These are phyloP conservation scores for Phymastichus coffea DNA, from an alignment of 1,140 invertebrate genomes.

Conservation along the genomic window DNA sequence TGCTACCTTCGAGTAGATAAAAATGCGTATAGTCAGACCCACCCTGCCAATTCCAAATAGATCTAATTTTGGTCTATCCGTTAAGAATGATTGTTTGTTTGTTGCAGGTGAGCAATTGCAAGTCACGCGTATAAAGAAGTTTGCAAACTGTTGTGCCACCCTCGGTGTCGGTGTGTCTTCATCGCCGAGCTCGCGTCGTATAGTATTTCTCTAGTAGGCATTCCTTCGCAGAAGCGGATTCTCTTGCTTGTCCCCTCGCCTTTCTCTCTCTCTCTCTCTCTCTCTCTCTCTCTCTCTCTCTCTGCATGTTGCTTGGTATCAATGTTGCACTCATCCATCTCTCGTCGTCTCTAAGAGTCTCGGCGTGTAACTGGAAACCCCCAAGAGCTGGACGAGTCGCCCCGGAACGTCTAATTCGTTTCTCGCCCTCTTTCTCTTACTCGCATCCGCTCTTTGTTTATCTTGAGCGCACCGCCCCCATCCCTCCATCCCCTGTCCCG, in stretches of 20 bases:
- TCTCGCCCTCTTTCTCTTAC: slow-evolving; percentile 29
- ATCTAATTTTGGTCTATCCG: too few relatives aligned
- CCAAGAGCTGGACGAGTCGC: slow-evolving; percentile 14
- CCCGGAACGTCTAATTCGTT: slow-evolving; percentile 47
- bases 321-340: slow-evolving; percentile 43
- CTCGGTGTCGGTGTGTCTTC: neutral
- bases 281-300: neutral
- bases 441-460: slow-evolving; percentile 21
- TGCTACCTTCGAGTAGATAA: too few relatives aligned
- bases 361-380: slow-evolving; percentile 46
- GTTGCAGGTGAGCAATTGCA: too few relatives aligned
- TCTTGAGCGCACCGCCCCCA: slow-evolving; percentile 12
- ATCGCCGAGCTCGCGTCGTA: slow-evolving; percentile 32
- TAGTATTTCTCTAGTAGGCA: slow-evolving; percentile 40
- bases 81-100: too few relatives aligned
- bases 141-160: neutral
- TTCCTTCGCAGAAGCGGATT: slow-evolving; percentile 39
- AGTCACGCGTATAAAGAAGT: too few relatives aligned
- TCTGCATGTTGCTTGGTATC: slow-evolving; percentile 31
- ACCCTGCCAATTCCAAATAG: too few relatives aligned
- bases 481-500: neutral
- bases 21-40: too few relatives aligned
- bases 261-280: neutral
- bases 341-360: slow-evolving; percentile 38
- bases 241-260: neutral